A percentile compares a stretch with the other conserved stretches of the same genome.
These are phyloP conservation scores for Cyclophora punctaria DNA, from an alignment of 2,888 invertebrate species.

Conservation along the genomic window DNA sequence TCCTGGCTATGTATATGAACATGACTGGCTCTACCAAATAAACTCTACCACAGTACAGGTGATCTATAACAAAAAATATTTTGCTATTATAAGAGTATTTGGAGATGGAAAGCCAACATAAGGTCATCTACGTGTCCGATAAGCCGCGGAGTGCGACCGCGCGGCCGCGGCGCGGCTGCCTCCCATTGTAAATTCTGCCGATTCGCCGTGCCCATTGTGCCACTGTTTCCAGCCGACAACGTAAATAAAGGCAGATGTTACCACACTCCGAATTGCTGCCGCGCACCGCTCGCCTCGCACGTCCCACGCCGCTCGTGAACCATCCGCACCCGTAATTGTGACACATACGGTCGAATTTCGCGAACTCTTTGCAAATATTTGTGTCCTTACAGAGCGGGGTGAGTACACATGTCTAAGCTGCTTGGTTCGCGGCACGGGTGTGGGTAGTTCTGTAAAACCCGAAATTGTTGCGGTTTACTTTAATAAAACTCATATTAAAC, in stretches of 20 bases:
- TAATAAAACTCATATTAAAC: conserved; percentile 69
- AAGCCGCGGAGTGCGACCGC: conserved; percentile 24
- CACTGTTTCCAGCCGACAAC: conserved; percentile 64
- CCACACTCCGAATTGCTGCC: conserved; percentile 57
- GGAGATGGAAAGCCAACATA: no score
- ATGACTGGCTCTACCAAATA: no score
- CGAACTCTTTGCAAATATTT: conserved; percentile 1
- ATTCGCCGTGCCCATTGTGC: conserved; percentile 66
- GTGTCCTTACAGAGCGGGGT: conserved; percentile 12
- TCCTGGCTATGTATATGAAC: no score
- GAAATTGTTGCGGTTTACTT: conserved; percentile 55
- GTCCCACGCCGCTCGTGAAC: conserved; percentile 13
- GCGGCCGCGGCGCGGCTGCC: conserved; percentile 26
- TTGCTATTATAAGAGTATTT: no score
- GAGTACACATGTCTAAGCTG: conserved; percentile 29
- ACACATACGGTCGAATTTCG: conserved; percentile 16
- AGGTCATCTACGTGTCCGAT: background rate
- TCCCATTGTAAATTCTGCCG: conserved; percentile 51
- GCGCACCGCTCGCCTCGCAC: conserved; percentile 20
- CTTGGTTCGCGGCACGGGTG: conserved; percentile 40
- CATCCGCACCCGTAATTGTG: conserved; percentile 23
- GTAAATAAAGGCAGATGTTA: conserved; percentile 75
- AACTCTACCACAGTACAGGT: no score
- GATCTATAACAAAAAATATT: no score
- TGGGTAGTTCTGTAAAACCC: conserved; percentile 70